Conservation (phyloP, 30 jellyfish, hydroid and myxozoan species). For the Pelagia noctiluca region DNA sequence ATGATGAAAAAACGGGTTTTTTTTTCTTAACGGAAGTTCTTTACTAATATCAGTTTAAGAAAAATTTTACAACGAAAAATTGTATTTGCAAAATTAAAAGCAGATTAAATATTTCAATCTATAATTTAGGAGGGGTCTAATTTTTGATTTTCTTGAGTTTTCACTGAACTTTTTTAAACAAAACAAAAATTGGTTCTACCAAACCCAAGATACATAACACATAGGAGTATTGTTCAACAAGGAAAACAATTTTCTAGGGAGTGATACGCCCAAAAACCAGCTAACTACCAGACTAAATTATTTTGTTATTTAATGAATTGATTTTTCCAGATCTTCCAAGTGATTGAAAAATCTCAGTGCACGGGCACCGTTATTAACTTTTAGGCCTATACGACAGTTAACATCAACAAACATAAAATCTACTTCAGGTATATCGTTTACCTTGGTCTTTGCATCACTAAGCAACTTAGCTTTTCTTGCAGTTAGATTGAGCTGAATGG, state of each 20-base stretch:
- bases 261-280: conserved; percentile 3
- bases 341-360: conserved; percentile 2
- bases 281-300: conserved; percentile 1
- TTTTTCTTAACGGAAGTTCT: neutral
- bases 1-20: conserved; percentile 18
- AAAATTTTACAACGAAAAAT: neutral
- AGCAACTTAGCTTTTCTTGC: conserved; percentile 20
- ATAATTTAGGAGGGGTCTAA: conserved; percentile 7
- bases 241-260: conserved; percentile 7
- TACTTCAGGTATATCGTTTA: conserved; percentile 11
- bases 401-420: conserved; percentile 17
- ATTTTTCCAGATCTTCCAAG: conserved; percentile 15
- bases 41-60: neutral
- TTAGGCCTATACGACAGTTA: conserved; percentile 20
- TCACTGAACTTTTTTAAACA: neutral
- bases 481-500: conserved; percentile 23
- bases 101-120: neutral
- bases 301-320: neutral
- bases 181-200: conserved; percentile 6
- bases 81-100: too few species aligned
- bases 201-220: conserved; percentile 16
- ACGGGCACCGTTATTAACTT: conserved; percentile 9
- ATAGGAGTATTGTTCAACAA: conserved; percentile 11
- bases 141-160: conserved; percentile 16
- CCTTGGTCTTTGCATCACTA: conserved; percentile 15